Evolutionary conservation across 2,888 invertebrate species (phyloP), one percentile per base, ranked within the genome.

Genomic region (Rhogogaster chlorosoma): DNA sequence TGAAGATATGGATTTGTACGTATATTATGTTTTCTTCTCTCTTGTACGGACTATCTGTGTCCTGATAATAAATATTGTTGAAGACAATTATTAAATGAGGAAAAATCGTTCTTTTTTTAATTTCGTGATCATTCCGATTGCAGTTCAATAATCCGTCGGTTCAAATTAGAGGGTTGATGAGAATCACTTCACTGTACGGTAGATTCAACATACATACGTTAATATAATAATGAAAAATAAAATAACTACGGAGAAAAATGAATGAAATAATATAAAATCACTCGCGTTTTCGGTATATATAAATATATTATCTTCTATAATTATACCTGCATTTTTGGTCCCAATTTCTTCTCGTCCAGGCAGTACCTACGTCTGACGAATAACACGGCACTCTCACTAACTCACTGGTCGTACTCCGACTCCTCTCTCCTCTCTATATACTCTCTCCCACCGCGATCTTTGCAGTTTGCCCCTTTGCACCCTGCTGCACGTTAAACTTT

Each of bases 351-450:
- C 53, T 80, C 38, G 61, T 61, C 80, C 80, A 32, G 38, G 61
- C n/a, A 18, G 80, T 32, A 61, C 12, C 22, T 18, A 38, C 49
- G 57, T 80, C 80, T 80, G 57, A 80, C 57, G 80, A 80, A 80
- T 80, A 32, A 80, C 91, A 89, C 92, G 90, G 92, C 92, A 93
- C 93, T 93, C 93, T 93, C 93, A 93, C 93, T 93, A 92, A 92
- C 92, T 91, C 90, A 93, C 93, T 93, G 92, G 91, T 90, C 88
- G 90, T 38, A 90, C 89, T 86, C 89, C 89, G 89, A 88, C 88
- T 89, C 88, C 89, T 89, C 91, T 91, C 91, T 92, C 91, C 90
- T 91, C 90, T 90, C 92, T 92, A 91, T 93, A 93, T 93, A 93
- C 90, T 87, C 87, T 88, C 92, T 92, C 93, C 93, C 93, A 93